phyloP scores from a whole-genome alignment of 2,888 invertebrate genomes.

The Hydroisotoma schaefferi region DNA sequence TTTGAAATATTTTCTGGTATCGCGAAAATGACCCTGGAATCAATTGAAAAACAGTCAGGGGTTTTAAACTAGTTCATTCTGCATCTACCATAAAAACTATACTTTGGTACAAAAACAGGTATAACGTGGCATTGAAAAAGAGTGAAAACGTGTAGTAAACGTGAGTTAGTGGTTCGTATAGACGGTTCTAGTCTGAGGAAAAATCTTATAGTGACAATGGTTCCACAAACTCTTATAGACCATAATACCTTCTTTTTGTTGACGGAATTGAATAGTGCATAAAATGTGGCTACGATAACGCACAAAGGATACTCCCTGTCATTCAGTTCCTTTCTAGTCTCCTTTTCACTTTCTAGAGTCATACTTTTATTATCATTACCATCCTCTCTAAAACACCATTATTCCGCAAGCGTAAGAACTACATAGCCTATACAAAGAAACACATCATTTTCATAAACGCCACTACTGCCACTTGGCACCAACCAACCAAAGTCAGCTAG shows the following conservation, averaged over 20 bases:
- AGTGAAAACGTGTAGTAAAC: background rate
- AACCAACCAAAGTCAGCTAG: background rate
- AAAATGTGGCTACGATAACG: constrained; percentile 31
- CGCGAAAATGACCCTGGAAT: constrained; percentile 6
- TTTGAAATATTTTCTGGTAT: too few relatives aligned
- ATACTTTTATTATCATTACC: background rate
- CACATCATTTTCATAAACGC: background rate
- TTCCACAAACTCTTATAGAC: background rate
- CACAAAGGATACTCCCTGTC: constrained; percentile 17
- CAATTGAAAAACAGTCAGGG: constrained; percentile 3
- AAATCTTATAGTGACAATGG: too few relatives aligned
- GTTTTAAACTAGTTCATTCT: background rate
- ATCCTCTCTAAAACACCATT: background rate
- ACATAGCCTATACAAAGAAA: background rate
- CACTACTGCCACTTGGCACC: background rate
- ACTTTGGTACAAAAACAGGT: background rate
- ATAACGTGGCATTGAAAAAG: background rate
- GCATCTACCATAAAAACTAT: background rate
- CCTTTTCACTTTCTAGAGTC: background rate
- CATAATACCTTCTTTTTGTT: constrained; percentile 14
- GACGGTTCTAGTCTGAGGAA: too few relatives aligned
- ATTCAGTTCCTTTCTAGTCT: background rate
- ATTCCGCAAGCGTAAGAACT: background rate
- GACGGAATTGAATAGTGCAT: constrained; percentile 26
- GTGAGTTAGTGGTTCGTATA: too few relatives aligned